These are phyloP conservation scores for Sminthurinus aureus DNA, from an alignment of 2,888 invertebrate genomes.

Conservation along the genomic window DNA sequence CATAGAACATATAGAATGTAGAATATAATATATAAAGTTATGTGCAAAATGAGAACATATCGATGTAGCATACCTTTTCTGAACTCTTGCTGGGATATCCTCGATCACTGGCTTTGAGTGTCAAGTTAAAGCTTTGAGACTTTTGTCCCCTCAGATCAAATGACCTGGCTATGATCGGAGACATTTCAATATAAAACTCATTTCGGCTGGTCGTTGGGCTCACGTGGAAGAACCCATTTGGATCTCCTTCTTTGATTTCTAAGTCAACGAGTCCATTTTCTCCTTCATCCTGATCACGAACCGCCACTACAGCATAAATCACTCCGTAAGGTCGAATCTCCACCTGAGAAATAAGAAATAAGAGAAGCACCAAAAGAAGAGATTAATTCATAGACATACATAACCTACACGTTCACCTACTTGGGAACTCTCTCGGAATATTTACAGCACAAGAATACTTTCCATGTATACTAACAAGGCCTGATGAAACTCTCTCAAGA, in stretches of 20 bases:
- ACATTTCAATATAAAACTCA: slow-evolving; percentile 64
- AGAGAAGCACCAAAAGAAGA: neutral
- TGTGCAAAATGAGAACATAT: neutral
- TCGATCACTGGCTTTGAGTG: slow-evolving; percentile 82
- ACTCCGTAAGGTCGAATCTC: slow-evolving; percentile 71
- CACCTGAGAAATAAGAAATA: slow-evolving; percentile 44
- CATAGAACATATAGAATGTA: too few species aligned
- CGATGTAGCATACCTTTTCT: slow-evolving; percentile 41
- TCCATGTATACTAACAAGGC: neutral
- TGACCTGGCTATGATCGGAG: slow-evolving; percentile 58
- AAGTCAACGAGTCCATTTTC: slow-evolving; percentile 84
- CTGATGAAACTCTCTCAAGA: neutral
- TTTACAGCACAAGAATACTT: neutral
- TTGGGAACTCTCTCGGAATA: neutral
- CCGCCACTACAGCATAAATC: slow-evolving; percentile 88
- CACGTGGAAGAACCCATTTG: slow-evolving; percentile 86
- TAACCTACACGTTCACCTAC: too few species aligned
- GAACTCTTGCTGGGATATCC: slow-evolving; percentile 75
- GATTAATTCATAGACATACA: slow-evolving; percentile 30
- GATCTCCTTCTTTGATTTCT: slow-evolving; percentile 88
- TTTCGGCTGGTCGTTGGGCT: slow-evolving; percentile 67
- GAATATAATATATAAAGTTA: too few species aligned
- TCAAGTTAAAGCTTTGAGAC: slow-evolving; percentile 85
- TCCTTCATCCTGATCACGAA: slow-evolving; percentile 83
- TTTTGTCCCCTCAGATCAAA: slow-evolving; percentile 61